Evolutionary conservation across 2,113 vertebrate genomes (phyloP).

Genomic region (Cyprinodon tularosa): DNA sequence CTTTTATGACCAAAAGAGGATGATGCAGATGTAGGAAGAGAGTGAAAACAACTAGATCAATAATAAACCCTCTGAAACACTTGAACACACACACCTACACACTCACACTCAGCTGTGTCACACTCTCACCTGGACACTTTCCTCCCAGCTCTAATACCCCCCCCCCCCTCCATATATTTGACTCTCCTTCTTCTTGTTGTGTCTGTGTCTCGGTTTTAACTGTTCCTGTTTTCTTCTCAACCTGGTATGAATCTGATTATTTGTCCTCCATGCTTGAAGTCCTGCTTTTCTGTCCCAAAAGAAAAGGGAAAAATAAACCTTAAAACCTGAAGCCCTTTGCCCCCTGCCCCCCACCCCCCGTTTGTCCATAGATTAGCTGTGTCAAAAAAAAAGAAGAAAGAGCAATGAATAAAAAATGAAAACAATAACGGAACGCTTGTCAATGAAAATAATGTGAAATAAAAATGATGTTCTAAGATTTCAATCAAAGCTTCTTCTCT

Average conservation of each 20-base stretch:
- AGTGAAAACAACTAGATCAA: constrained; percentile 14
- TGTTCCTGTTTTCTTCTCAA: constrained; percentile 7
- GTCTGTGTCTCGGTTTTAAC: constrained; percentile 31
- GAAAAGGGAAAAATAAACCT: constrained; percentile 1
- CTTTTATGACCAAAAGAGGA: constrained; percentile 24
- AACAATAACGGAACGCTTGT: constrained; percentile 50
- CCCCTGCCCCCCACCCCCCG: constrained; percentile 49
- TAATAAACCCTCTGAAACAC: constrained; percentile 44
- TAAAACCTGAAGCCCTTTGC: constrained; percentile 15
- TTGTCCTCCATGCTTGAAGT: constrained; percentile 55
- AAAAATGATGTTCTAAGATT: constrained; percentile 66
- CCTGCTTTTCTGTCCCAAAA: constrained; percentile 16
- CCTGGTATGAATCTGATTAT: constrained; percentile 42
- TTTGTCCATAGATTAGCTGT: constrained; percentile 69
- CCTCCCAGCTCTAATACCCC: constrained; percentile 25
- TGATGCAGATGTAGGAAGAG: constrained; percentile 47
- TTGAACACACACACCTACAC: constrained; percentile 32
- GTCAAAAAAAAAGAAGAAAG: constrained; percentile 56
- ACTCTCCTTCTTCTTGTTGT: constrained; percentile 39
- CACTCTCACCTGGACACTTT: constrained; percentile 48
- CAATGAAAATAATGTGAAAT: constrained; percentile 70
- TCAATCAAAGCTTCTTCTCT: constrained; percentile 39
- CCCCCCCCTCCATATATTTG: constrained; percentile 4
- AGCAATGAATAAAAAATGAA: constrained; percentile 16
- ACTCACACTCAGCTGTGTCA: constrained; percentile 44